These are phyloP conservation scores for Todiramphus chloris DNA, from an alignment of 2,113 vertebrate species.

Conservation along the genomic window DNA sequence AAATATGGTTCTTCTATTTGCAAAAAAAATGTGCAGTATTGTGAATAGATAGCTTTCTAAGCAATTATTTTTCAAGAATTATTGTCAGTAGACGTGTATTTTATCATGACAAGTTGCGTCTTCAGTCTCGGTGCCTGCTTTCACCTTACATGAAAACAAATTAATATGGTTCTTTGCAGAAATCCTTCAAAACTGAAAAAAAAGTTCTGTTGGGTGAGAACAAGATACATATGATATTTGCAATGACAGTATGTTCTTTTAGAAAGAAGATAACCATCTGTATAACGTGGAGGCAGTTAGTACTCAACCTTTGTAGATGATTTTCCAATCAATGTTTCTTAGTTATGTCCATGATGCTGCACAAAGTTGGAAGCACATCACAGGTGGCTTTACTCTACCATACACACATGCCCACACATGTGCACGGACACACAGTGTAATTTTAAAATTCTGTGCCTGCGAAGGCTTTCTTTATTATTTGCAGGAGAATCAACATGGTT, in stretches of 20 bases:
- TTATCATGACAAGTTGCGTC: not conserved
- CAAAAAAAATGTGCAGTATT: not conserved
- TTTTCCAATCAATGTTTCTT: not conserved
- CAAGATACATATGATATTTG: constrained; percentile 17
- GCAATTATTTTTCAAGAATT: not conserved
- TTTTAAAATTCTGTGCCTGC: constrained; percentile 19
- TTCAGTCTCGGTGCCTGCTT: not conserved
- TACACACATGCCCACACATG: not conserved
- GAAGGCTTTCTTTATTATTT: not conserved
- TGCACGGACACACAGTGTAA: not conserved
- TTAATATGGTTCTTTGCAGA: not conserved
- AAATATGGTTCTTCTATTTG: constrained; percentile 6
- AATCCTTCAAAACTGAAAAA: constrained; percentile 9
- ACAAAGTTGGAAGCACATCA: not conserved
- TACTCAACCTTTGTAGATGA: not conserved
- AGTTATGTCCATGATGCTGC: not conserved
- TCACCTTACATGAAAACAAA: not conserved
- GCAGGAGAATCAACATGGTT: not conserved
- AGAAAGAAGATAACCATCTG: constrained; percentile 29
- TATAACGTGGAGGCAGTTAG: not conserved
- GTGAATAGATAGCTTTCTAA: not conserved
- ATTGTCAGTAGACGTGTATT: not conserved
- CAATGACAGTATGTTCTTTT: constrained; percentile 13
- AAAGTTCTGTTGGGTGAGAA: constrained; percentile 18
- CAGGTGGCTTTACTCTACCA: not conserved